Conservation (phyloP, 2,113 vertebrate genomes). For the Potamarius usumacintae region DNA sequence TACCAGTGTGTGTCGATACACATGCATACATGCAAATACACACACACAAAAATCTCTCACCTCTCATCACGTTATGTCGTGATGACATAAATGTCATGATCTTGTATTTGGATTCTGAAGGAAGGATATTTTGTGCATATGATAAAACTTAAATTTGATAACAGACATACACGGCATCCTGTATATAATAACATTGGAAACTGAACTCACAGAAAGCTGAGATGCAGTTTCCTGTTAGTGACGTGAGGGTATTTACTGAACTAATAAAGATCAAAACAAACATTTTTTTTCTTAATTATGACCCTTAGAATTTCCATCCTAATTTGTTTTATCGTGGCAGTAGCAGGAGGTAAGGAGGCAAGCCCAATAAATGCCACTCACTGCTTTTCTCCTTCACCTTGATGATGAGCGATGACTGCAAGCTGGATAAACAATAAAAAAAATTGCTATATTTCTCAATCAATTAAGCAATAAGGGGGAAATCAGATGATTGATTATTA, state of each 20-base stretch:
- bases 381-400: conserved; percentile 80
- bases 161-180: neutral
- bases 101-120: neutral
- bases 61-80: no score
- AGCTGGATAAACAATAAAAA: conserved; percentile 67
- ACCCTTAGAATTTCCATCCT: neutral
- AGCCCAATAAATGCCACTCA: conserved; percentile 80
- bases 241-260: conserved; percentile 33
- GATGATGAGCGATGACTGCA: conserved; percentile 80
- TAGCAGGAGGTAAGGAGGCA: conserved; percentile 74
- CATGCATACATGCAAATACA: conserved; percentile 8
- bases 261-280: conserved; percentile 48
- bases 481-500: conserved; percentile 58
- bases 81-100: neutral
- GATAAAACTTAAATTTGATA: neutral
- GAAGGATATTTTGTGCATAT: neutral
- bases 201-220: conserved; percentile 5
- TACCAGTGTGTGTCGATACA: neutral
- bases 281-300: conserved; percentile 38
- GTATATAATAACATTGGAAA: neutral
- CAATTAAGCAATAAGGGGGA: conserved; percentile 65
- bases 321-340: conserved; percentile 59
- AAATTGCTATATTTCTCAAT: conserved; percentile 67
- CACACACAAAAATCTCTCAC: neutral
- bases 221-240: conserved; percentile 22